Conservation (phyloP, 2,797 vertebrate genomes). For the Mareca strepera region DNA sequence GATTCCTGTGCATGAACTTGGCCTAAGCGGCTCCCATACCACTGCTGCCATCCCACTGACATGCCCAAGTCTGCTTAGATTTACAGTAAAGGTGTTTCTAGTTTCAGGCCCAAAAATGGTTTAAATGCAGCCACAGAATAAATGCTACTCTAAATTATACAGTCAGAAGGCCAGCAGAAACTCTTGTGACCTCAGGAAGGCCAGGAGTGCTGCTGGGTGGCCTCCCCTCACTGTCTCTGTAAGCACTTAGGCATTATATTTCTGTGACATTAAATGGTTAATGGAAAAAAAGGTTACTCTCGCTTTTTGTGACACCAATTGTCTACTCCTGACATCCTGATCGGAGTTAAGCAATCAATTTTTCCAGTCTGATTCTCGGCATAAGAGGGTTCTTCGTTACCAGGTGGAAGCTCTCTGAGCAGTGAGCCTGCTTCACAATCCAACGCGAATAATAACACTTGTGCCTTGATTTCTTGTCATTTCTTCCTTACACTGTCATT, state of each 20-base stretch:
- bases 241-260: background rate
- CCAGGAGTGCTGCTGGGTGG: background rate
- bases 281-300: background rate
- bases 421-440: background rate
- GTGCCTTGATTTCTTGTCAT: conserved; percentile 12
- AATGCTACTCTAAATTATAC: background rate
- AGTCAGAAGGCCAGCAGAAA: background rate
- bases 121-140: background rate
- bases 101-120: background rate
- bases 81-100: background rate
- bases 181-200: background rate
- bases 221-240: background rate
- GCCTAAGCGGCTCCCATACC: background rate
- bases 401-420: conserved; percentile 30
- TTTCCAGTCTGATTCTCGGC: background rate
- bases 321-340: background rate
- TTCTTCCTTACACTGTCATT: background rate
- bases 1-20: background rate
- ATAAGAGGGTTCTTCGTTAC: background rate
- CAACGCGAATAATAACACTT: background rate
- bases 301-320: background rate
- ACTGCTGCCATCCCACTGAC: background rate
- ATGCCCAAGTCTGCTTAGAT: background rate
- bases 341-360: background rate
- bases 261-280: background rate